These are phyloP conservation scores for Marcusenius ussheri DNA, from an alignment of 2,113 vertebrate species.

Conservation along the genomic window DNA sequence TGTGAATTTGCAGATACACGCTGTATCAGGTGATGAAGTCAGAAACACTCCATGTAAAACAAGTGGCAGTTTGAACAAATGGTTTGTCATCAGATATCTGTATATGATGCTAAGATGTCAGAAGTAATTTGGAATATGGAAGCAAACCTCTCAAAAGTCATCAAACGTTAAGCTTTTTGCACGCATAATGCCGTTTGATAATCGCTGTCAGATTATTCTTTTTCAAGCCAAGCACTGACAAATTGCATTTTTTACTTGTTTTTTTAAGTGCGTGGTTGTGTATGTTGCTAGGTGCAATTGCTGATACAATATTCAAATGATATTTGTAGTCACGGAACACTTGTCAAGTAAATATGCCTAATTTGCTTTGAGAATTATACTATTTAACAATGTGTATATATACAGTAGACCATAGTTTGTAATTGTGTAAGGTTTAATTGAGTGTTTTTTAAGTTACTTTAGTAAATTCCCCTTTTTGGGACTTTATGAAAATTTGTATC, in stretches of 20 bases:
- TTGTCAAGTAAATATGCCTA: not conserved
- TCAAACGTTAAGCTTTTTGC: not conserved
- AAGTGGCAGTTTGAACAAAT: not conserved
- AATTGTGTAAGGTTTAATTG: not conserved
- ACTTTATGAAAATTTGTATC: not conserved
- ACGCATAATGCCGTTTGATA: not conserved
- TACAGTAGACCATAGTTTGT: not conserved
- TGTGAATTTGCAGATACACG: not conserved
- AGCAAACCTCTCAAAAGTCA: not conserved
- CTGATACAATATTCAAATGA: not conserved
- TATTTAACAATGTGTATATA: not conserved
- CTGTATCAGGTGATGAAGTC: not conserved
- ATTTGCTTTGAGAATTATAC: not conserved
- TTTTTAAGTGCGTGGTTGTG: not conserved
- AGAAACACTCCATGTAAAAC: not conserved
- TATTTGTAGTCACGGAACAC: not conserved
- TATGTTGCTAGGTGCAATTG: not conserved
- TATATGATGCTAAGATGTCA: not conserved
- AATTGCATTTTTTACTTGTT: not conserved
- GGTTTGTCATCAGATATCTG: not conserved
- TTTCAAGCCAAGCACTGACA: not conserved
- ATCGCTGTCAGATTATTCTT: not conserved
- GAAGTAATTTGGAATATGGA: not conserved
- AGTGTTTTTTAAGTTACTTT: not conserved
- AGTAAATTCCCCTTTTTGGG: not conserved